Evolutionary conservation across 2,797 vertebrate genomes (phyloP).

Genomic region (Melanotaenia pygmaea): DNA sequence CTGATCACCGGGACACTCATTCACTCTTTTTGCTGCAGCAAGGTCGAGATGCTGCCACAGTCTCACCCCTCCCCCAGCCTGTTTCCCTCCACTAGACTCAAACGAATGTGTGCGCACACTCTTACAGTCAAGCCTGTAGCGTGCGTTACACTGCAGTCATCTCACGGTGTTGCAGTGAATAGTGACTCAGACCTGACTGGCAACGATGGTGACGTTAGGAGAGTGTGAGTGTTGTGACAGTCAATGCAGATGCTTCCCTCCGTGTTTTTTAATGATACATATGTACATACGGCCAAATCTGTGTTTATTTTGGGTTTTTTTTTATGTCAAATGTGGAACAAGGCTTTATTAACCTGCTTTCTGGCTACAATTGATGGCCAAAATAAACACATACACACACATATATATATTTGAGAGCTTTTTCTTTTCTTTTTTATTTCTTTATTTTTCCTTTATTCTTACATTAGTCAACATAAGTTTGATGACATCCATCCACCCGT

Average conservation of each 20-base stretch:
- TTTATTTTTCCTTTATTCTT: too few relatives aligned
- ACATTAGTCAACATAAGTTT: too few relatives aligned
- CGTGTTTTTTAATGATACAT: not conserved
- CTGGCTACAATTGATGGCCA: not conserved
- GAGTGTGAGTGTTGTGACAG: not conserved
- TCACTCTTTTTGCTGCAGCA: conserved; percentile 67
- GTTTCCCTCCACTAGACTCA: conserved; percentile 23
- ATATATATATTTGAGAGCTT: too few relatives aligned
- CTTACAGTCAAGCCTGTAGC: conserved; percentile 44
- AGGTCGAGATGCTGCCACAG: conserved; percentile 65
- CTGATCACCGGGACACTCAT: conserved; percentile 55
- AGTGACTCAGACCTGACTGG: conserved; percentile 60
- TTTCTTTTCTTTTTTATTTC: too few relatives aligned
- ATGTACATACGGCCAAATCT: not conserved
- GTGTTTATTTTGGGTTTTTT: too few relatives aligned
- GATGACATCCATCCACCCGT: too few relatives aligned
- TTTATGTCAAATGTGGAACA: not conserved
- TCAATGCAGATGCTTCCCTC: not conserved
- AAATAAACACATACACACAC: not conserved
- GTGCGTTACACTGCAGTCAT: conserved; percentile 40
- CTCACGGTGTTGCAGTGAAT: not conserved
- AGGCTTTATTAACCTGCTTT: not conserved
- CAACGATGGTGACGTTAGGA: conserved; percentile 22
- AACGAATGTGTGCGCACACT: conserved; percentile 36
- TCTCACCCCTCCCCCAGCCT: conserved; percentile 45